Base-by-base conservation (phyloP, 2,113 vertebrate species). In the Brachirus orientalis region DNA sequence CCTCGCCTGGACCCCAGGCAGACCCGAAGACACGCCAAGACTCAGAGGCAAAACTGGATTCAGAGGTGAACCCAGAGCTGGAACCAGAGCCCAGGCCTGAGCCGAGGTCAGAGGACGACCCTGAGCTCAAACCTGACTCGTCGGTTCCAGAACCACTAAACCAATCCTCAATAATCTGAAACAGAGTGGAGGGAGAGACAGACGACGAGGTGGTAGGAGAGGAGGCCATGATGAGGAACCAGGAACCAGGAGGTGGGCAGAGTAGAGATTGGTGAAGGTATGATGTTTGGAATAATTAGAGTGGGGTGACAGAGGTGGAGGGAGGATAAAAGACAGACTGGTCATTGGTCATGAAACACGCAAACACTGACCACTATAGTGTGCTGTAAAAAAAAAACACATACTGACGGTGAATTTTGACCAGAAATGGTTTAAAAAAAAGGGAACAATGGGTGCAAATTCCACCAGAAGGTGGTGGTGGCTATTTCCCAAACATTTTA, bases 121-220 rank as follows among this genome's bases (percentile, higher is more conserved):
- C 84, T 75, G 89, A 80, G 51, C 82, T 79, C 63, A 80, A 63
- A 79, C 71, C 86, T 69, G 87, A 89, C 45, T 33, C 84, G 17
- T 68, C 80, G n/a, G 75, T 22, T 44, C 80, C 89, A 88, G 91
- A 92, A 64, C 83, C 87, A 90, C 86, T 92, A 91, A 90, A 89
- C 85, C 72, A 86, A 84, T 89, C 90, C 66, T 89, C 82, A 88
- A 87, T 67, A 57, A 91, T 86, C 88, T 88, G 88, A 46, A 92
- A 90, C 50, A 89, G 48, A 77, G 61, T 17, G 61, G 66, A 73
- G 38, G 58, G 48, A 6, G 44, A 4, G 8, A 36, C 28, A 28
- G 6, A 28, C 28, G 65, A 63, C 37, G 22, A 73, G 54, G 56
- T 28, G 1, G 44, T 16, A 35, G 69, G 58, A 50, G 38, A 11